Percentiles rank a stretch among this genome's conserved stretches.
phyloP scores from a whole-genome alignment of 2,888 invertebrate species.

The Macrosiphum euphorbiae region DNA sequence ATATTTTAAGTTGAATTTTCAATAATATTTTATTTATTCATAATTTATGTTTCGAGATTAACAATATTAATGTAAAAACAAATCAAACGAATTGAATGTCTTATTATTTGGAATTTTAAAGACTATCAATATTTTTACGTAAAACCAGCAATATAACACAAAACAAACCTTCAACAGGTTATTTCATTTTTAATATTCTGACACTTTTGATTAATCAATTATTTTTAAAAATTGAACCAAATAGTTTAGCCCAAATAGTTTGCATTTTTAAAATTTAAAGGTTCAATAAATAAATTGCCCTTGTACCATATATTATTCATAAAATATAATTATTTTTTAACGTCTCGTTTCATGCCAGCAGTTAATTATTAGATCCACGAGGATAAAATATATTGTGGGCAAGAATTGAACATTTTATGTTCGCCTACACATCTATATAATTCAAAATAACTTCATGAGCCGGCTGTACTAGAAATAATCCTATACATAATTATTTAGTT shows the following conservation, averaged over 20 bases:
- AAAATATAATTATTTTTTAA: constrained; percentile 29
- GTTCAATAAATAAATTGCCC: constrained; percentile 22
- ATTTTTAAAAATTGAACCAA: neutral
- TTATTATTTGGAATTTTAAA: neutral
- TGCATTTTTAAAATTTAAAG: neutral
- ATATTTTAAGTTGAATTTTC: neutral
- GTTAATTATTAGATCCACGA: constrained; percentile 38
- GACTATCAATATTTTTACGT: neutral
- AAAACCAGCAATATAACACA: neutral
- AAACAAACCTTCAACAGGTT: neutral
- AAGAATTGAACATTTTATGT: constrained; percentile 39
- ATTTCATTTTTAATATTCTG: neutral
- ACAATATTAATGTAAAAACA: neutral
- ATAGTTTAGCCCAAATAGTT: neutral
- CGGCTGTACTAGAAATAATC: neutral
- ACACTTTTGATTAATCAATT: neutral
- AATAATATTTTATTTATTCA: neutral
- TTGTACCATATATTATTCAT: constrained; percentile 24
- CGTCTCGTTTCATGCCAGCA: constrained; percentile 9
- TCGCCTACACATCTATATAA: neutral
- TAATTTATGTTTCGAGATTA: neutral
- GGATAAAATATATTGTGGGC: constrained; percentile 8
- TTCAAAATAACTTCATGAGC: constrained; percentile 3
- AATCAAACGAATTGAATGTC: neutral
- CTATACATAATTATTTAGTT: neutral